Evolutionary conservation across 2,797 vertebrate species (phyloP).

Genomic region (Schizopygopsis pylzovi): DNA sequence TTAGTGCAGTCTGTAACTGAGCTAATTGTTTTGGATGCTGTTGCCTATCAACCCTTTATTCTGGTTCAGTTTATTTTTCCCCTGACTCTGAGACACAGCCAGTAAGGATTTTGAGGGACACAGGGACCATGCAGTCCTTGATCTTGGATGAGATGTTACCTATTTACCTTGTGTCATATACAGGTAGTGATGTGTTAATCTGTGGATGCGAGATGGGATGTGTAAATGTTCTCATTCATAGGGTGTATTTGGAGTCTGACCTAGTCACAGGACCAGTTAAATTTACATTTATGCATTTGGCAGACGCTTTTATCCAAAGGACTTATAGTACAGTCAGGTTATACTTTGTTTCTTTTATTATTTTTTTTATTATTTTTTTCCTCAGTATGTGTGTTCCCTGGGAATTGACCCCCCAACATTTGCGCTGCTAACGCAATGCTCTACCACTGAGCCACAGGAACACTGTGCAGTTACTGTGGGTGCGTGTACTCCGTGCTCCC

Average conservation of each 20-base stretch:
- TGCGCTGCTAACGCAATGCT: no score
- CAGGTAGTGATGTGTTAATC: constrained; percentile 8
- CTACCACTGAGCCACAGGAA: no score
- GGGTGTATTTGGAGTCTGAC: background rate
- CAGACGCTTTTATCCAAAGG: no score
- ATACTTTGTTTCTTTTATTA: no score
- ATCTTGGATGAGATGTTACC: background rate
- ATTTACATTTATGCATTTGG: no score
- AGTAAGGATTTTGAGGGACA: background rate
- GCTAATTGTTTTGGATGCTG: background rate
- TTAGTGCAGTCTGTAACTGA: background rate
- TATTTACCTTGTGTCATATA: background rate
- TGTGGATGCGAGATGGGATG: background rate
- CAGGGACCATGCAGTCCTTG: background rate
- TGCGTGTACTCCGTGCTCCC: no score
- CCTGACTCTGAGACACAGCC: no score
- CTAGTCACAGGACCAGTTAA: background rate
- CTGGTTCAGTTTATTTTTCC: background rate
- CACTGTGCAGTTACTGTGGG: background rate
- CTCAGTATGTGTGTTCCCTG: no score
- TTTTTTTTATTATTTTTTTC: no score
- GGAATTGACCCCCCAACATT: no score
- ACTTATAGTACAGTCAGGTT: no score
- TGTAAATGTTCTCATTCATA: background rate
- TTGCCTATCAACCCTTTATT: background rate